These are phyloP conservation scores for Ips typographus DNA, from an alignment of 1,140 invertebrate species.

Conservation along the genomic window DNA sequence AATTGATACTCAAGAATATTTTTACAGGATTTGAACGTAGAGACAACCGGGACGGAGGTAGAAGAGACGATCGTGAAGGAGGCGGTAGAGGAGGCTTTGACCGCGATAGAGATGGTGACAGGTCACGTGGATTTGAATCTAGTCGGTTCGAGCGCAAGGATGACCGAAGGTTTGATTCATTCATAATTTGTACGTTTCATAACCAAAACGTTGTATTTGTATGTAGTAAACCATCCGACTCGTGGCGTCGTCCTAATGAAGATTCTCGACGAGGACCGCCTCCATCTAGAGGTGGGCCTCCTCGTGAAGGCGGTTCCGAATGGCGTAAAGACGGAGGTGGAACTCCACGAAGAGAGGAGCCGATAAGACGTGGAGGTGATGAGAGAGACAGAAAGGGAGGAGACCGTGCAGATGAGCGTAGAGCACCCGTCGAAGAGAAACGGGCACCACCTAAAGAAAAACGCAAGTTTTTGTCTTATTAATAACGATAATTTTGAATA, in stretches of 20 bases:
- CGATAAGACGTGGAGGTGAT: slow-evolving; percentile 24
- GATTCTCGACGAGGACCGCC: slow-evolving; percentile 27
- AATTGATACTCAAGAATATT: background rate
- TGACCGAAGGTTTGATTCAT: background rate
- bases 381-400: slow-evolving; percentile 8
- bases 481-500: background rate
- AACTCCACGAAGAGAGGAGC: slow-evolving; percentile 19
- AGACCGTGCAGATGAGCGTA: background rate
- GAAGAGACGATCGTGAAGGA: slow-evolving; percentile 11
- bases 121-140: slow-evolving; percentile 8
- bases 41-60: slow-evolving; percentile 11
- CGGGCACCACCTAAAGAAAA: slow-evolving; percentile 40
- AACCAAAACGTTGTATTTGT: background rate
- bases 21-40: slow-evolving; percentile 15
- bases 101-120: slow-evolving; percentile 1
- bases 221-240: slow-evolving; percentile 7
- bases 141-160: slow-evolving; percentile 11
- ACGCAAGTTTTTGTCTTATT: slow-evolving; percentile 34
- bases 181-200: background rate
- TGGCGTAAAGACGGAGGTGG: slow-evolving; percentile 24
- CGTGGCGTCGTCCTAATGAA: slow-evolving; percentile 17
- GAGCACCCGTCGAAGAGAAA: slow-evolving; percentile 5
- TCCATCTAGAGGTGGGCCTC: slow-evolving; percentile 20
- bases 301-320: slow-evolving; percentile 20
- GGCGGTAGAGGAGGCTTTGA: background rate